Evolutionary conservation across 2,113 vertebrate genomes (phyloP).

Genomic region (Centropus bengalensis): DNA sequence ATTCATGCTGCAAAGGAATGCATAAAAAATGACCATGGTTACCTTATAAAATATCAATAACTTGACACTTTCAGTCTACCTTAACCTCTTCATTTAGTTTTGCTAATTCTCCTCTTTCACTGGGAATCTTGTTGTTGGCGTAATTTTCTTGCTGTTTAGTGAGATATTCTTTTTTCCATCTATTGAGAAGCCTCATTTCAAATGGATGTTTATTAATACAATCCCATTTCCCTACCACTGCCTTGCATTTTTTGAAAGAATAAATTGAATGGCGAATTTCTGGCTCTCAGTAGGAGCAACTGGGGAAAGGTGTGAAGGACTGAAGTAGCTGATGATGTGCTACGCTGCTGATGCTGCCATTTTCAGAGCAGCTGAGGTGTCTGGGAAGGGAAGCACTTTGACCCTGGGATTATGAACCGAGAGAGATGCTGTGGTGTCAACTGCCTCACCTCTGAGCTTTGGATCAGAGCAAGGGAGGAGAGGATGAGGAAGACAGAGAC

Average conservation of each 20-base stretch:
- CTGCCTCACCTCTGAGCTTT: background rate
- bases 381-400: background rate
- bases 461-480: background rate
- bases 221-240: background rate
- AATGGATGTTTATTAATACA: background rate
- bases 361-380: background rate
- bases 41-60: background rate
- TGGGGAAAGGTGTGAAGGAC: background rate
- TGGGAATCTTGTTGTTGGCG: background rate
- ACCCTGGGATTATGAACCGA: background rate
- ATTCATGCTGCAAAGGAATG: conserved; percentile 7
- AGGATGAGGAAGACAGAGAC: background rate
- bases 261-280: background rate
- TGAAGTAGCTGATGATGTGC: background rate
- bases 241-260: background rate
- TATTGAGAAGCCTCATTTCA: background rate
- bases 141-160: background rate
- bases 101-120: background rate
- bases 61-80: background rate
- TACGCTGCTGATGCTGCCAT: background rate
- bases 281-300: background rate
- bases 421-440: background rate
- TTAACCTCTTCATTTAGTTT: background rate
- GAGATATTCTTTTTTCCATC: background rate
- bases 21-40: conserved; percentile 15